phyloP scores from a whole-genome alignment of 2,113 vertebrate species.

The Sylvietta virens region DNA sequence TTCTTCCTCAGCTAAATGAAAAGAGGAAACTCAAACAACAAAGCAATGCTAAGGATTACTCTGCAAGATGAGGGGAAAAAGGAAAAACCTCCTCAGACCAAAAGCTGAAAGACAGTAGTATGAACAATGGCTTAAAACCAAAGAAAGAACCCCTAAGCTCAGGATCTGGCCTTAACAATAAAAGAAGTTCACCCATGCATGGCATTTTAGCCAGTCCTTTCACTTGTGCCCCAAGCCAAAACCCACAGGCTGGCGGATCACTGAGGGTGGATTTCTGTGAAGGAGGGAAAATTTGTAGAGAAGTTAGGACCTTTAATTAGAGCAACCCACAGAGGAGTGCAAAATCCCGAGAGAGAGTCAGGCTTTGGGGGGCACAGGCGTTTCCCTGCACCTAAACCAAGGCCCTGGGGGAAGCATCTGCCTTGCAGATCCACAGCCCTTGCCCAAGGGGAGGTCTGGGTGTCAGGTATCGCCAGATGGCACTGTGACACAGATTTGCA shows the following conservation, averaged over 20 bases:
- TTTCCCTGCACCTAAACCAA: not conserved
- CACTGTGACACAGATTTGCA: conserved; percentile 60
- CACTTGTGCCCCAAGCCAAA: not conserved
- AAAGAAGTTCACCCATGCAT: not conserved
- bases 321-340: not conserved
- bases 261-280: not conserved
- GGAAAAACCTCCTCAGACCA: not conserved
- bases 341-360: not conserved
- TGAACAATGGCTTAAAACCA: not conserved
- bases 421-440: not conserved
- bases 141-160: not conserved
- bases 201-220: not conserved
- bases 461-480: conserved; percentile 54
- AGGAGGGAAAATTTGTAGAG: not conserved
- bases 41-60: not conserved
- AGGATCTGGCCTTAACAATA: not conserved
- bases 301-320: not conserved
- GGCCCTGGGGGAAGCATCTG: not conserved
- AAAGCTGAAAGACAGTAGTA: not conserved
- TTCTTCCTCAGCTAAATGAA: not conserved
- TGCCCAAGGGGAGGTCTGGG: not conserved
- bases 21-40: not conserved
- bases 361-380: not conserved
- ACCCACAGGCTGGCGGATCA: not conserved
- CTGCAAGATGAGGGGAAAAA: not conserved